Base-by-base conservation (phyloP, 2,113 vertebrate species). In the Trematomus loennbergii region DNA sequence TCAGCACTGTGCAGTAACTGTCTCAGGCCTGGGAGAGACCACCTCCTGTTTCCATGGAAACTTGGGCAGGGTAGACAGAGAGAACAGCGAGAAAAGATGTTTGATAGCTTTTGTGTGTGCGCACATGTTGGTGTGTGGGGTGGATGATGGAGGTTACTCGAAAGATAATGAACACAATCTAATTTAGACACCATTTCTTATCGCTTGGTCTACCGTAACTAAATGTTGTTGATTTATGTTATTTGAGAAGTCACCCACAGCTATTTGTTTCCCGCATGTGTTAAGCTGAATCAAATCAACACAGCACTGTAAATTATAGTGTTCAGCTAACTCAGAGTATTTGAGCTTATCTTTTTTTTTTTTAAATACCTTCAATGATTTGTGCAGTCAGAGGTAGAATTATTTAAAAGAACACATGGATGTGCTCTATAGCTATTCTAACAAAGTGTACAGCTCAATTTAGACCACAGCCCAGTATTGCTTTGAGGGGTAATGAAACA, bases 21-120 rank as follows among this genome's bases (percentile, higher is more conserved):
- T 88, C 90, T 93, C 75, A 78, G 86, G 87, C 91, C 88, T 90
- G 82, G 79, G 91, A 88, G 89, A 93, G 86, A 92, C 89, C 87
- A 87, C 85, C 89, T 92, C 89, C 78, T 91, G 94, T 95, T 95
- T 89, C 93, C 93, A 95, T 95, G 93, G 94, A 90, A 94, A 95
- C 93, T 72, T 90, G 88, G 87, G 82, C 87, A 86, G 91, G 87
- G 92, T 78, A 91, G 90, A 87, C 79, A 75, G 87, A 76, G 76
- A 83, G 88, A 89, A 64, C 49, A 81, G 81, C 53, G 55, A 90
- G 81, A 86, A 75, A 86, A 81, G 33, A 89, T 73, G 77, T 78
- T 90, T 17, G 48, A 84, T 75, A 82, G 82, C 73, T 70, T 78
- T 55, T 78, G 74, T 59, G 33, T 15, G 6, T 33, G n/a, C 25